Evolutionary conservation across 2,797 vertebrate genomes (phyloP).

Genomic region (Melanotaenia boesemani): DNA sequence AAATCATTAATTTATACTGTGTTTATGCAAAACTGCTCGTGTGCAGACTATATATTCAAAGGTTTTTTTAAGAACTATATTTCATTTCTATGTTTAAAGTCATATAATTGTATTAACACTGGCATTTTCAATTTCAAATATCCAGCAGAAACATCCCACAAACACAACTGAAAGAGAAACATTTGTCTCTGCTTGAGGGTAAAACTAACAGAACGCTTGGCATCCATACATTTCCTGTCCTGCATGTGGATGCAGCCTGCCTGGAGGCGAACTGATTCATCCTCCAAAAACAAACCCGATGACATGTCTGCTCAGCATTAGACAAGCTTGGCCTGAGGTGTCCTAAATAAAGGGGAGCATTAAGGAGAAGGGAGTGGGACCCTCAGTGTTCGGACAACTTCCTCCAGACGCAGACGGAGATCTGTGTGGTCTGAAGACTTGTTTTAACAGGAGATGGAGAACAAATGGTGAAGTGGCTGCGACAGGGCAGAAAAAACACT

Average conservation of each 20-base stretch:
- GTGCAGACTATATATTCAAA: no score
- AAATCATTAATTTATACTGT: no score
- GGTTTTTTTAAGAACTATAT: no score
- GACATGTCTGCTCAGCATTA: neutral
- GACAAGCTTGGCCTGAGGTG: neutral
- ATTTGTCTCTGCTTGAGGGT: conserved; percentile 4
- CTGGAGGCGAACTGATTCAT: neutral
- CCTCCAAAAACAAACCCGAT: conserved; percentile 10
- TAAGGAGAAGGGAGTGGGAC: neutral
- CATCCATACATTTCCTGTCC: conserved; percentile 12
- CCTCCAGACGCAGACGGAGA: neutral
- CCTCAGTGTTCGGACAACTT: conserved; percentile 8
- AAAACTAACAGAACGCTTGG: conserved; percentile 11
- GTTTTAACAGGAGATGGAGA: conserved; percentile 19
- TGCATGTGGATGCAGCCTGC: neutral
- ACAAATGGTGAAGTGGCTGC: conserved; percentile 38
- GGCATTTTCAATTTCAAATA: no score
- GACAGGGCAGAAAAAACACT: conserved; percentile 11
- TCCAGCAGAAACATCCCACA: no score
- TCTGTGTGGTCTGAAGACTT: conserved; percentile 36
- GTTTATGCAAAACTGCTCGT: no score
- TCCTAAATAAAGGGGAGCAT: neutral
- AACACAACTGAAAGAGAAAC: no score
- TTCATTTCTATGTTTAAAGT: no score
- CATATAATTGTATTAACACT: no score